A percentile compares a stretch with the other conserved stretches of the same genome.
Evolutionary conservation across 1,140 invertebrate species (phyloP).

Genomic region (Ganaspis sp.): DNA sequence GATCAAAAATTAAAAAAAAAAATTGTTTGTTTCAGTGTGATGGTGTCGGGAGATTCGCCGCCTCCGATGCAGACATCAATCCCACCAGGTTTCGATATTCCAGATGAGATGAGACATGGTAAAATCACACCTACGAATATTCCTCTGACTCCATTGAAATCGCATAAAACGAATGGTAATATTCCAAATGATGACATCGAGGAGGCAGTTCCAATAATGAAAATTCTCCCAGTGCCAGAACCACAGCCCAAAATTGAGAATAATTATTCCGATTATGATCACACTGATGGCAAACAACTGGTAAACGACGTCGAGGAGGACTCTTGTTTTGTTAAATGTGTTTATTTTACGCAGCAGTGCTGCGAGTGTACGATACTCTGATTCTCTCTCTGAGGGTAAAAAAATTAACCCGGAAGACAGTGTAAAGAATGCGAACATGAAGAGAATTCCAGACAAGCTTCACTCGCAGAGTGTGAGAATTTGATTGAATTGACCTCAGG

Average conservation of each 20-base stretch:
- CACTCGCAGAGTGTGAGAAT: not conserved
- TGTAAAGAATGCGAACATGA: not conserved
- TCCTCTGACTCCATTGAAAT: slow-evolving; percentile 35
- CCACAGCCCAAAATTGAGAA: slow-evolving; percentile 63
- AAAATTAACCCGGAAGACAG: not conserved
- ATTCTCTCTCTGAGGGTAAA: slow-evolving; percentile 36
- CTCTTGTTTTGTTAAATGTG: slow-evolving; percentile 69
- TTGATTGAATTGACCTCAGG: not conserved
- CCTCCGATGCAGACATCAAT: slow-evolving; percentile 58
- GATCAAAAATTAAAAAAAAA: too few relatives aligned
- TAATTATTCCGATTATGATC: slow-evolving; percentile 62
- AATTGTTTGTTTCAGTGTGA: slow-evolving; percentile 63
- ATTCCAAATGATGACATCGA: slow-evolving; percentile 60
- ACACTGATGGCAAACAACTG: slow-evolving; percentile 53
- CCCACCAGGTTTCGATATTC: slow-evolving; percentile 61
- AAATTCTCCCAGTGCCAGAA: slow-evolving; percentile 60
- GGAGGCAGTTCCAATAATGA: slow-evolving; percentile 60
- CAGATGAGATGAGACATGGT: slow-evolving; percentile 62
- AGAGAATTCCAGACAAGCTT: not conserved
- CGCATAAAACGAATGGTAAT: slow-evolving; percentile 39
- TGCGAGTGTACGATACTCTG: slow-evolving; percentile 73
- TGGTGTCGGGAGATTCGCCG: slow-evolving; percentile 66
- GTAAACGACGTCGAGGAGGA: slow-evolving; percentile 62
- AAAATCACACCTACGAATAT: slow-evolving; percentile 58
- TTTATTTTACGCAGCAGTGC: slow-evolving; percentile 72